Evolutionary conservation across 2,797 vertebrate species (phyloP), one percentile per base, ranked within the genome.

Genomic region (Tolypeutes matacus): DNA sequence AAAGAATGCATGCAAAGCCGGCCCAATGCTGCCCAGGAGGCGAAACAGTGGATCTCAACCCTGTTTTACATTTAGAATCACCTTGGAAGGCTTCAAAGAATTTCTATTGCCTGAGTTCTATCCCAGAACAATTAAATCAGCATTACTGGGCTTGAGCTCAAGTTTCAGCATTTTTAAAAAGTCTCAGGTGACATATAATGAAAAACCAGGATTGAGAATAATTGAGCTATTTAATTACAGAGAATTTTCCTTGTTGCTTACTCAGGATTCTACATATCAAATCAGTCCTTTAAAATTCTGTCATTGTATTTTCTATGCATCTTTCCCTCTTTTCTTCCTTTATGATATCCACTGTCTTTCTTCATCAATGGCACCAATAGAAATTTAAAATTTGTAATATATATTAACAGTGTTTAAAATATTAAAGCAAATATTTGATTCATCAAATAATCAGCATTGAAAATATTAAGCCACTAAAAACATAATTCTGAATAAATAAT

Each of bases 401-500:
- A 31, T 10, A 46, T 17, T 46, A 58, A 92, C 14, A 23, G 70
- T 82, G 56, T 29, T 80, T 76, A 67, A 85, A 82, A 78, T 42
- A 82, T 46, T 36, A 95, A 62, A 18, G 17, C 5, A 81, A 92
- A 89, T 84, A n/a, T 42, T 65, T 87, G 60, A 83, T 82, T 73
- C n/a, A 78, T 21, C 49, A 67, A 83, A 67, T 2, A 81, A 58
- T 25, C 3, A 72, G 29, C 34, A 67, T 13, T 23, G 10, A 60
- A 85, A 86, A 73, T 53, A 91, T 77, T 51, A 42, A 88, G 73
- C 4, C 21, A 34, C 0, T 90, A 78, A 29, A 58, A 9, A 73
- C 3, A 77, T 18, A 82, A 67, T 86, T 92, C 34, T 58, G 15
- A 95, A 60, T 13, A 95, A 86, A 91, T n/a, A 94, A 73, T 80